Evolutionary conservation across 2,797 vertebrate species (phyloP).

Genomic region (Antennarius maculatus): DNA sequence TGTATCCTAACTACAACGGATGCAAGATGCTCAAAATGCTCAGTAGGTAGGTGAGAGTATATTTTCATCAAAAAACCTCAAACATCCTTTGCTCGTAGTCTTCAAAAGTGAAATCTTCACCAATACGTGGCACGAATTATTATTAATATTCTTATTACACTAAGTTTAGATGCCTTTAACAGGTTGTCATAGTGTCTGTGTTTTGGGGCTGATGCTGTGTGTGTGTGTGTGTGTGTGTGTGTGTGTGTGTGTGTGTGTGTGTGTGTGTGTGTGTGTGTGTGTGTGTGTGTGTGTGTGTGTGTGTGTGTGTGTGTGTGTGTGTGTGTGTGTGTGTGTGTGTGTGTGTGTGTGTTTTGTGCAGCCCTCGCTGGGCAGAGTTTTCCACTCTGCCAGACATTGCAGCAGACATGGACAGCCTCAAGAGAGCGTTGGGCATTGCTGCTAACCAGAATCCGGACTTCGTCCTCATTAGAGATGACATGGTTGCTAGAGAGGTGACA

Average conservation of each 20-base stretch:
- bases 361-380: slow-evolving; percentile 79
- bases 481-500: slow-evolving; percentile 92
- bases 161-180: slow-evolving; percentile 52
- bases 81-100: slow-evolving; percentile 5
- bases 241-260: slow-evolving; percentile 32
- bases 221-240: slow-evolving; percentile 49
- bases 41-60: slow-evolving; percentile 77
- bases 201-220: slow-evolving; percentile 49
- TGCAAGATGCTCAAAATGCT: slow-evolving; percentile 85
- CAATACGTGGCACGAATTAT: slow-evolving; percentile 45
- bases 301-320: slow-evolving; percentile 58
- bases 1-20: slow-evolving; percentile 91
- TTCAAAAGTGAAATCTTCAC: slow-evolving; percentile 35
- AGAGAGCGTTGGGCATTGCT: slow-evolving; percentile 82
- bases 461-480: slow-evolving; percentile 90
- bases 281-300: slow-evolving; percentile 56
- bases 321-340: slow-evolving; percentile 26
- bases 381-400: slow-evolving; percentile 85
- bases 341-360: slow-evolving; percentile 66
- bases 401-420: slow-evolving; percentile 88
- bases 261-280: slow-evolving; percentile 32
- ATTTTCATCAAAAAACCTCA: slow-evolving; percentile 30
- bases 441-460: slow-evolving; percentile 84
- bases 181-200: slow-evolving; percentile 60
- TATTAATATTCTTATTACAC: slow-evolving; percentile 5